Evolutionary conservation across 2,888 invertebrate genomes (phyloP).

Genomic region (Meghimatium bilineatum): DNA sequence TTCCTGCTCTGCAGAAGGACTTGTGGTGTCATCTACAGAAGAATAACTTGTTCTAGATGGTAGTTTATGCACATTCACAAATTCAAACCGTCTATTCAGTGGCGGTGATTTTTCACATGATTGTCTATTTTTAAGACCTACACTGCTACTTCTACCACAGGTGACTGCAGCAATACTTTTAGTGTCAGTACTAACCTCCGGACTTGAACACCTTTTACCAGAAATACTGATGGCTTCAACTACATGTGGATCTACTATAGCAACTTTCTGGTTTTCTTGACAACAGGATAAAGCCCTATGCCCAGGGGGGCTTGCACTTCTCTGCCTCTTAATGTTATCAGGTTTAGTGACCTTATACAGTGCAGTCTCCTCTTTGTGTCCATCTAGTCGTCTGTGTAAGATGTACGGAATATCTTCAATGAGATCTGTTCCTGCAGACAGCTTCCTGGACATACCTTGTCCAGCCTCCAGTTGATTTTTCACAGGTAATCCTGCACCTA

Average conservation of each 20-base stretch:
- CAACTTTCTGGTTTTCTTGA: background rate
- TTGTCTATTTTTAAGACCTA: background rate
- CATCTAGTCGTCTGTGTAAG: constrained; percentile 66
- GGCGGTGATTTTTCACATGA: constrained; percentile 59
- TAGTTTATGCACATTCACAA: constrained; percentile 68
- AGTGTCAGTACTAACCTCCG: background rate
- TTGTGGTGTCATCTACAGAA: constrained; percentile 76
- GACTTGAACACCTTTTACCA: constrained; percentile 3
- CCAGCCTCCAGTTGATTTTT: constrained; percentile 24
- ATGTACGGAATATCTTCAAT: constrained; percentile 75
- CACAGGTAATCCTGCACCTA: constrained; percentile 39
- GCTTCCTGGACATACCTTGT: constrained; percentile 18
- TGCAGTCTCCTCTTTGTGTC: constrained; percentile 53
- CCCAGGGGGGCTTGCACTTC: constrained; percentile 38
- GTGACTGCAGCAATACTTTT: background rate
- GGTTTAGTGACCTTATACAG: constrained; percentile 50
- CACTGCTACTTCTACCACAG: background rate
- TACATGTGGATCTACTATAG: background rate
- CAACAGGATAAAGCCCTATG: background rate
- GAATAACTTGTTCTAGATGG: constrained; percentile 75
- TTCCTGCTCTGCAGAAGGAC: constrained; percentile 69
- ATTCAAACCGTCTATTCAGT: constrained; percentile 63
- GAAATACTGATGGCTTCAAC: background rate
- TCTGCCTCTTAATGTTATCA: constrained; percentile 18
- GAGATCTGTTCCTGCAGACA: constrained; percentile 58